phyloP scores from a whole-genome alignment of 2,113 vertebrate genomes.

The Hyla sarda region DNA sequence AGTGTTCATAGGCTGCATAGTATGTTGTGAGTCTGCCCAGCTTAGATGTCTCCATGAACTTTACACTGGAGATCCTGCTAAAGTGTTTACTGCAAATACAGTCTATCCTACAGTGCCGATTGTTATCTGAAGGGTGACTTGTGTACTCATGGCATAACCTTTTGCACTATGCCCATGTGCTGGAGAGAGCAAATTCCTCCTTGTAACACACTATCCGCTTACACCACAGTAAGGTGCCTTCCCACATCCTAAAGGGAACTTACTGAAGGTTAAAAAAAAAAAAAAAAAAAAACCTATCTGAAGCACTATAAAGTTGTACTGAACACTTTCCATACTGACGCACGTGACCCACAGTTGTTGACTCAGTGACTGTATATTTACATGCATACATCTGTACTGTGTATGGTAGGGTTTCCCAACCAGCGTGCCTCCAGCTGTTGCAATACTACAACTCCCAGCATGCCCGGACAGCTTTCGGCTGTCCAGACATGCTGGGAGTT shows the following conservation, averaged over 20 bases:
- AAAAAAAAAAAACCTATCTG: too few species aligned
- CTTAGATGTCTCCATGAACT: neutral
- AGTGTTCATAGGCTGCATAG: neutral
- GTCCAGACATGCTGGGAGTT: too few species aligned
- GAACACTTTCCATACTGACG: too few species aligned
- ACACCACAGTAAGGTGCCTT: neutral
- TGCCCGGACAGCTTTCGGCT: too few species aligned
- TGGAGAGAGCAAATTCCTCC: constrained; percentile 28
- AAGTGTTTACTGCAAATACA: neutral
- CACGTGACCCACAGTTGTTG: neutral
- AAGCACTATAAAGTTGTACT: neutral
- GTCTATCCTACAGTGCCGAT: neutral
- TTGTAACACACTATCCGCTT: neutral
- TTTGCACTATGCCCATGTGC: constrained; percentile 15
- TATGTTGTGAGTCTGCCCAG: neutral
- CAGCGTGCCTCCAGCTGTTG: too few species aligned
- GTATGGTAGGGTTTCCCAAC: too few species aligned
- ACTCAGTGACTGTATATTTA: neutral
- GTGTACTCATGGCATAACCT: neutral
- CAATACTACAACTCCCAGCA: too few species aligned
- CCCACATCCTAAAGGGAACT: neutral
- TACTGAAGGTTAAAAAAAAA: neutral
- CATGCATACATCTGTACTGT: neutral
- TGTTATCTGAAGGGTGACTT: constrained; percentile 17
- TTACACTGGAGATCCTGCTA: neutral